Evolutionary conservation across 2,888 invertebrate genomes (phyloP), one percentile per base, ranked within the genome.

Genomic region (Drosophila cracens): DNA sequence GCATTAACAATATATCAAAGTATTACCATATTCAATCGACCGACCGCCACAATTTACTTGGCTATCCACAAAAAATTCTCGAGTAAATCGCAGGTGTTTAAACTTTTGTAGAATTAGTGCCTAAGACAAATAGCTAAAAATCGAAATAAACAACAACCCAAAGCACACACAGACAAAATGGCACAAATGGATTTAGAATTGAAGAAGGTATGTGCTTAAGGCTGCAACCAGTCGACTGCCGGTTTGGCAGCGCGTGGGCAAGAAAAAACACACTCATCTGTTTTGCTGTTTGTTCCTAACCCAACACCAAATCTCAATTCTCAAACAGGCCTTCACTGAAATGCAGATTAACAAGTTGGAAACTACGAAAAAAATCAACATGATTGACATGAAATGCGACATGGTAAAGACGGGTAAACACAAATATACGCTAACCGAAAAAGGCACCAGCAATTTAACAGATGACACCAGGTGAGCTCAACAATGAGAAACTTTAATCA

Each of bases 301-400:
- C 59, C 53, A 69, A 68, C 53, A 33, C 10, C 21, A 34, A 54
- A 53, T 34, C 31, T 49, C n/a, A 6, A 27, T 16, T 34, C 27
- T 49, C 18, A 5, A 27, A 18, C 51, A 95, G 95, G 97, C 97
- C 10, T 97, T 97, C 89, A 94, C 95, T 63, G 97, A 97, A 87
- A 94, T 97, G 83, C 97, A 97, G 90, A 94, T 95, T 51, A 97
- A 97, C 92, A 95, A 96, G 94, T 94, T 96, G 66, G 96, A 96
- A 80, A 96, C 97, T 0, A 94, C 95, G 38, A 96, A 96, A 88
- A 96, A 97, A 92, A 93, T 97, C 59, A 95, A 95, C 85, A 93
- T 97, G 87, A 95, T 96, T 2, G 97, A 97, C 92, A 93, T 96
- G 49, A 96, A 91, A 57, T 96, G 96, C 70, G 96, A 97, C 61